phyloP scores from a whole-genome alignment of 2,888 invertebrate species.

The Alloplasta piceator region DNA sequence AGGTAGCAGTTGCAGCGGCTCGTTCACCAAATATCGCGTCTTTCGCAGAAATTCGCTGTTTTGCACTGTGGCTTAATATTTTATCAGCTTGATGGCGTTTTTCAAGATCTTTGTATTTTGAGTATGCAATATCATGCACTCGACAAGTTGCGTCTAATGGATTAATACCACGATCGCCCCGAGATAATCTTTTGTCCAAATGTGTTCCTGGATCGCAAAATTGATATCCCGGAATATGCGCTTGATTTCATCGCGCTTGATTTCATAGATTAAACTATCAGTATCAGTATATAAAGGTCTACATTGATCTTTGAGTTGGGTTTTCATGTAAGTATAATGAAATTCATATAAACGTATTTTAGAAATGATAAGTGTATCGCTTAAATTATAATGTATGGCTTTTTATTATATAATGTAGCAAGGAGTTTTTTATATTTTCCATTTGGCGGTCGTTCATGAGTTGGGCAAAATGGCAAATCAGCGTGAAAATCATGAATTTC shows the following conservation, averaged over 20 bases:
- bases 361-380: background rate
- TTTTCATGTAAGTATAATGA: slow-evolving; percentile 35
- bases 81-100: slow-evolving; percentile 40
- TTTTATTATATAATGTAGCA: slow-evolving; percentile 6
- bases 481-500: slow-evolving; percentile 73
- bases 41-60: slow-evolving; percentile 32
- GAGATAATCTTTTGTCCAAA: slow-evolving; percentile 44
- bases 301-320: slow-evolving; percentile 50
- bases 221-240: slow-evolving; percentile 56
- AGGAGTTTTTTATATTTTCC: background rate
- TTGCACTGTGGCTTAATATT: slow-evolving; percentile 50
- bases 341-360: background rate
- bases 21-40: slow-evolving; percentile 26
- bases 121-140: slow-evolving; percentile 58
- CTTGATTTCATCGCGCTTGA: slow-evolving; percentile 75
- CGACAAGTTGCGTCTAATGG: slow-evolving; percentile 58
- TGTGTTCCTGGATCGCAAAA: slow-evolving; percentile 57
- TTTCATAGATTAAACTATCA: slow-evolving; percentile 68
- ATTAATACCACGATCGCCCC: slow-evolving; percentile 29
- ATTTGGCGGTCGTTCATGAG: slow-evolving; percentile 50
- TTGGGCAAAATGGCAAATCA: slow-evolving; percentile 72
- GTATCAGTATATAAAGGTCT: slow-evolving; percentile 66
- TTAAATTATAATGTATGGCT: slow-evolving; percentile 2
- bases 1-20: slow-evolving; percentile 36
- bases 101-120: slow-evolving; percentile 31